Conservation (phyloP, 2,113 vertebrate genomes). For the Myrmecobius fasciatus region DNA sequence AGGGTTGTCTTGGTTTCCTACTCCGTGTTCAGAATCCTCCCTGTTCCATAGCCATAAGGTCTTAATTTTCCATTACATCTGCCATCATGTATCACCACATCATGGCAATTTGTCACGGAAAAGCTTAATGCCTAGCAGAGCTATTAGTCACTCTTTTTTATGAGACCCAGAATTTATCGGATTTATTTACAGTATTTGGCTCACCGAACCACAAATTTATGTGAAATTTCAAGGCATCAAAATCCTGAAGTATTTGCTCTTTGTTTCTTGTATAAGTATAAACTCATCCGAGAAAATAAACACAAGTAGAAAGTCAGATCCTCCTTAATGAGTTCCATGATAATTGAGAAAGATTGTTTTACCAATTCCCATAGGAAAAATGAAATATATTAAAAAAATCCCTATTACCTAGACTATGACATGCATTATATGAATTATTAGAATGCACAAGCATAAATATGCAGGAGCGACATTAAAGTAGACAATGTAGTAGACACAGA, state of each 20-base stretch:
- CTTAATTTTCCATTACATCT: conserved; percentile 60
- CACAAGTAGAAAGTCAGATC: not conserved
- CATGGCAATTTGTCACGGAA: conserved; percentile 54
- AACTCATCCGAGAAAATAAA: conserved; percentile 50
- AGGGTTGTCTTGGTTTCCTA: conserved; percentile 32
- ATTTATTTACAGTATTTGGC: conserved; percentile 55
- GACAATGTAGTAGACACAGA: not conserved
- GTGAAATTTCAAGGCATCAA: conserved; percentile 37
- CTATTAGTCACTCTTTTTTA: conserved; percentile 40
- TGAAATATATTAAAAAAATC: not conserved
- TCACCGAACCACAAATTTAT: conserved; percentile 48
- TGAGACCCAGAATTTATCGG: conserved; percentile 31
- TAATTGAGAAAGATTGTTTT: not conserved
- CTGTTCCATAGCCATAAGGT: conserved; percentile 23
- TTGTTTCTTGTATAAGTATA: conserved; percentile 21
- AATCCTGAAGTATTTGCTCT: conserved; percentile 16
- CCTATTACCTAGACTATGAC: not conserved
- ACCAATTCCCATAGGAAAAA: not conserved
- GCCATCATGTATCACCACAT: conserved; percentile 41
- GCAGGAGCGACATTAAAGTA: not conserved
- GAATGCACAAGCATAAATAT: not conserved
- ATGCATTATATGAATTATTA: not conserved
- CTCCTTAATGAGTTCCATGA: not conserved
- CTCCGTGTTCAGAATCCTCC: conserved; percentile 7
- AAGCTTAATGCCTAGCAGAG: conserved; percentile 53